Evolutionary conservation across 2,888 invertebrate genomes (phyloP).

Genomic region (Drosophila kuntzei): DNA sequence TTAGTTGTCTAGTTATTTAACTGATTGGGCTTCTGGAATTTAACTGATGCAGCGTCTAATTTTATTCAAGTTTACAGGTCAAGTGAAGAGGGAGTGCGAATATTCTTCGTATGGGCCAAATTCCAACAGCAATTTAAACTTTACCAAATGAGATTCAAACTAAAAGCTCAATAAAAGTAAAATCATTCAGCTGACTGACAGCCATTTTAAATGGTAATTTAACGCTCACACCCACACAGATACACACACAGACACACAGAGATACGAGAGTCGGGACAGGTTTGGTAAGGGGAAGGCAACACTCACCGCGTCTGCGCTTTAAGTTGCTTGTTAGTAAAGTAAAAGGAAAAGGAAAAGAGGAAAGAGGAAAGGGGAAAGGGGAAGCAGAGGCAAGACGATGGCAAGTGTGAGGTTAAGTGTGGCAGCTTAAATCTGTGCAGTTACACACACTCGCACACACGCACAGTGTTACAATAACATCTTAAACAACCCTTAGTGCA

Average conservation of each 20-base stretch:
- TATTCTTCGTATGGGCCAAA: conserved; percentile 52
- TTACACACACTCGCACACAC: conserved; percentile 30
- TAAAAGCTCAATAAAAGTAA: conserved; percentile 80
- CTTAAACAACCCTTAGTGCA: conserved; percentile 60
- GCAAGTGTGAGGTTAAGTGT: conserved; percentile 80
- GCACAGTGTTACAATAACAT: conserved; percentile 19
- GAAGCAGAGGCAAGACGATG: conserved; percentile 48
- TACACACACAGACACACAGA: conserved; percentile 5
- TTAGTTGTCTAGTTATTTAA: background rate
- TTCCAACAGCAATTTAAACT: conserved; percentile 77
- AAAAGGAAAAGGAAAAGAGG: conserved; percentile 27
- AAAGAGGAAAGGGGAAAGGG: conserved; percentile 11
- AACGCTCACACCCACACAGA: conserved; percentile 42
- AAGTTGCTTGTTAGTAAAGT: conserved; percentile 23
- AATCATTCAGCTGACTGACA: conserved; percentile 78
- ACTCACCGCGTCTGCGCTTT: conserved; percentile 80
- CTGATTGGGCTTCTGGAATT: conserved; percentile 35
- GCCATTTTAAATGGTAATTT: conserved; percentile 83
- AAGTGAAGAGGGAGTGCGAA: background rate
- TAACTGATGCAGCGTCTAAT: conserved; percentile 23
- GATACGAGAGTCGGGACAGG: background rate
- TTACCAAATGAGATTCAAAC: conserved; percentile 75
- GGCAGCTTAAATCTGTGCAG: conserved; percentile 76
- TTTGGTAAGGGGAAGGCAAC: conserved; percentile 23
- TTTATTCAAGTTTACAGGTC: conserved; percentile 6